Evolutionary conservation across 2,113 vertebrate species (phyloP).

Genomic region (Sinocyclocheilus anshuiensis): DNA sequence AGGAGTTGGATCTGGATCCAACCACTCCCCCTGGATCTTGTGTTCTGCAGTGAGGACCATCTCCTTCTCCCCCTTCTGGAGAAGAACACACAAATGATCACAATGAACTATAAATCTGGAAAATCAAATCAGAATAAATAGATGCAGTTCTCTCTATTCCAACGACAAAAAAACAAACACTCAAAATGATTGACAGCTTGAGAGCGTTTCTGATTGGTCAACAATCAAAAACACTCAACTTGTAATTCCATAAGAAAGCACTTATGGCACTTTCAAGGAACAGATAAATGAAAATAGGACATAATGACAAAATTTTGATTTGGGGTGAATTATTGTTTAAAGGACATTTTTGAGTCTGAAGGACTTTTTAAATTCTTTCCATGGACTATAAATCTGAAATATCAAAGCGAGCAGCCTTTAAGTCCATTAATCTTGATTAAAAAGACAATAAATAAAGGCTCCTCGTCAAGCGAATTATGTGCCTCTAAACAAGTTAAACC

Average conservation of each 20-base stretch:
- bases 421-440: neutral
- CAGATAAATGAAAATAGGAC: neutral
- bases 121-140: conserved; percentile 20
- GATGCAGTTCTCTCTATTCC: neutral
- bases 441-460: neutral
- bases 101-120: neutral
- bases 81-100: neutral
- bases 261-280: neutral
- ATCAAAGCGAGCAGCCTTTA: neutral
- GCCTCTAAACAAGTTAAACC: neutral
- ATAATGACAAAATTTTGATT: neutral
- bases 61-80: too few relatives aligned
- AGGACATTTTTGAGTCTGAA: neutral
- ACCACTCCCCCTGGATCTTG: too few relatives aligned
- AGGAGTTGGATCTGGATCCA: too few relatives aligned
- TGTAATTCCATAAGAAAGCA: neutral
- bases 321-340: neutral
- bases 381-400: conserved; percentile 6
- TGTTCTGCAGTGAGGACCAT: too few relatives aligned
- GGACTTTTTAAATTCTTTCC: neutral
- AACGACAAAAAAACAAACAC: neutral
- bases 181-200: neutral
- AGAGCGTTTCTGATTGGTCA: conserved; percentile 9
- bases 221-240: conserved; percentile 15
- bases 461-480: neutral